Evolutionary conservation across 1,140 invertebrate species (phyloP).

Genomic region (Trichomalopsis sarcophagae): DNA sequence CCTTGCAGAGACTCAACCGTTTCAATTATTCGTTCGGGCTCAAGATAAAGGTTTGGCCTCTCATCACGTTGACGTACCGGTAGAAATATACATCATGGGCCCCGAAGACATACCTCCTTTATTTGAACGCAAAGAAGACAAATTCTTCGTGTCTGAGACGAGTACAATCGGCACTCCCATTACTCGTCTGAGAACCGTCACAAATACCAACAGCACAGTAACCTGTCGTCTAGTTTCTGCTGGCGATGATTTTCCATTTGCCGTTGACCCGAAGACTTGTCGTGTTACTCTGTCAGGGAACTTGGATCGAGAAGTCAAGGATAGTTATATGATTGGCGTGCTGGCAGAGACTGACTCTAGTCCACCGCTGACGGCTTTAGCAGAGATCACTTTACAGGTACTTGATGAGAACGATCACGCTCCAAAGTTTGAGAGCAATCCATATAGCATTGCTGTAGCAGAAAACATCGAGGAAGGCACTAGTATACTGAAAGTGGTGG

Average conservation of each 20-base stretch:
- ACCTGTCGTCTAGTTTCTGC: conserved; percentile 83
- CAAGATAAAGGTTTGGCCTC: conserved; percentile 84
- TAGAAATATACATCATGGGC: conserved; percentile 86
- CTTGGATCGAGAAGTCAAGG: conserved; percentile 86
- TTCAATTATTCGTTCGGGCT: conserved; percentile 93
- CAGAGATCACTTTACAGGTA: conserved; percentile 87
- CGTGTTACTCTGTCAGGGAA: conserved; percentile 82
- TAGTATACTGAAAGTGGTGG: conserved; percentile 86
- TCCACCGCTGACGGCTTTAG: conserved; percentile 83
- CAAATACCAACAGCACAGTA: conserved; percentile 78
- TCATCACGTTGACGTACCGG: conserved; percentile 85
- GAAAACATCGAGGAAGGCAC: conserved; percentile 89
- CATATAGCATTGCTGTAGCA: conserved; percentile 85
- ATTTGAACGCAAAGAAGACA: conserved; percentile 83
- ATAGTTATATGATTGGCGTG: conserved; percentile 86
- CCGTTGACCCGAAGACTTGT: conserved; percentile 84
- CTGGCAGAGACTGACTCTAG: conserved; percentile 87
- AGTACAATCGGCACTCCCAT: conserved; percentile 81
- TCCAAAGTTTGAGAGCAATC: conserved; percentile 89
- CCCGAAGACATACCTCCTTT: conserved; percentile 81
- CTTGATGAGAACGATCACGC: conserved; percentile 94
- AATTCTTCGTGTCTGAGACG: conserved; percentile 88
- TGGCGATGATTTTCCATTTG: conserved; percentile 80
- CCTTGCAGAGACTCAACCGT: conserved; percentile 84
- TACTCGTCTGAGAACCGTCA: conserved; percentile 78